Evolutionary conservation across 64 coral and sea anemone genomes (phyloP).

Genomic region (Astreopora myriophthalma): DNA sequence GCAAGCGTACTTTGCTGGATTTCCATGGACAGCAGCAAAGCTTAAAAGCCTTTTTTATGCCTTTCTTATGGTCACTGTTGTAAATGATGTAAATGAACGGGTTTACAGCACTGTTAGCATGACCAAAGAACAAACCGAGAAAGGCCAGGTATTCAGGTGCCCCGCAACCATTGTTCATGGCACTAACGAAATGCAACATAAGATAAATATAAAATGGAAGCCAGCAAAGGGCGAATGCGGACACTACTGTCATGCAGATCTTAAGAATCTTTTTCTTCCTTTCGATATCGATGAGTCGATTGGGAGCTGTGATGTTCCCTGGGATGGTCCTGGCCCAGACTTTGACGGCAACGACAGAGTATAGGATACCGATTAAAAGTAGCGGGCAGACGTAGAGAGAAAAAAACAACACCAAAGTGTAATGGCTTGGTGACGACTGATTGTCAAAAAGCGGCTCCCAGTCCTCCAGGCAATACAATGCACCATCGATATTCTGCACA

Average conservation of each 20-base stretch:
- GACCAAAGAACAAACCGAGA: conserved; percentile 43
- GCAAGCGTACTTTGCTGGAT: background rate
- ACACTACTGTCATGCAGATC: conserved; percentile 74
- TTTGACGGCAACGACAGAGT: conserved; percentile 26
- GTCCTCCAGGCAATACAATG: background rate
- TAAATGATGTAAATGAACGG: conserved; percentile 60
- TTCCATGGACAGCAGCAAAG: background rate
- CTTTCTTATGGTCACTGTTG: conserved; percentile 33
- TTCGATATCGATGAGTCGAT: conserved; percentile 40
- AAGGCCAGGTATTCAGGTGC: conserved; percentile 34
- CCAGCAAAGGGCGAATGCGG: conserved; percentile 74
- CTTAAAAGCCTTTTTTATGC: background rate
- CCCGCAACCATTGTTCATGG: background rate
- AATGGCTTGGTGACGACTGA: conserved; percentile 1
- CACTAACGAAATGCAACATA: background rate
- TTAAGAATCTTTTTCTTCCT: conserved; percentile 64
- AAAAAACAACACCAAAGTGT: conserved; percentile 10
- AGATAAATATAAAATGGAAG: conserved; percentile 52
- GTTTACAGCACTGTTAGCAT: conserved; percentile 56
- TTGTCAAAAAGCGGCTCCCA: conserved; percentile 44
- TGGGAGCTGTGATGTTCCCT: conserved; percentile 56
- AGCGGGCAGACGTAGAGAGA: conserved; percentile 39
- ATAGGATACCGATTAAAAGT: conserved; percentile 9
- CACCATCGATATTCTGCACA: background rate
- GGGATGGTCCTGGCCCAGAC: conserved; percentile 62